A percentile compares a stretch with the other conserved stretches of the same genome.
These are phyloP conservation scores for Amphipoea oculea DNA, from an alignment of 2,888 invertebrate genomes.

Conservation along the genomic window DNA sequence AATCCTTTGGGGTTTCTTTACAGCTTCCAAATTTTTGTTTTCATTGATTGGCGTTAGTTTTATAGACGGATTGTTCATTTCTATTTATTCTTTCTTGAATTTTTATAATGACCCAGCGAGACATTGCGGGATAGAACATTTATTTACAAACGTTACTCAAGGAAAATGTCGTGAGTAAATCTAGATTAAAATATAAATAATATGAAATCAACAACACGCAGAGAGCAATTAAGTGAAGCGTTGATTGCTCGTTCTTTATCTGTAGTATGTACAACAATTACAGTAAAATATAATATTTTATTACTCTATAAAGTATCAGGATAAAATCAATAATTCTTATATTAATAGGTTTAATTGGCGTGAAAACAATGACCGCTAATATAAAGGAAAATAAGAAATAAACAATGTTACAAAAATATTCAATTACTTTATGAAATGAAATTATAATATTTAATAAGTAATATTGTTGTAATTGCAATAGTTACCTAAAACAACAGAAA, in stretches of 20 bases:
- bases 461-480: neutral
- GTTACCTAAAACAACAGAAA: neutral
- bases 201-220: constrained; percentile 6
- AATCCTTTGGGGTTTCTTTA: neutral
- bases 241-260: neutral
- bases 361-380: neutral
- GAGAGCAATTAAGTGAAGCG: neutral
- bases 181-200: constrained; percentile 10
- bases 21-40: constrained; percentile 7
- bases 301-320: neutral
- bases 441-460: neutral
- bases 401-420: neutral
- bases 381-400: neutral
- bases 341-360: neutral
- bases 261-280: neutral
- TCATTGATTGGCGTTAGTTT: neutral
- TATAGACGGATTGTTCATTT: neutral
- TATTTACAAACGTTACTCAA: neutral
- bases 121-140: neutral
- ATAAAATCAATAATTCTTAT: neutral
- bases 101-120: neutral
- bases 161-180: constrained; percentile 4
- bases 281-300: constrained; percentile 6
- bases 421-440: neutral
- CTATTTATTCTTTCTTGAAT: neutral